Base-by-base conservation (phyloP, 2,113 vertebrate genomes). In the Amphilophus citrinellus region DNA sequence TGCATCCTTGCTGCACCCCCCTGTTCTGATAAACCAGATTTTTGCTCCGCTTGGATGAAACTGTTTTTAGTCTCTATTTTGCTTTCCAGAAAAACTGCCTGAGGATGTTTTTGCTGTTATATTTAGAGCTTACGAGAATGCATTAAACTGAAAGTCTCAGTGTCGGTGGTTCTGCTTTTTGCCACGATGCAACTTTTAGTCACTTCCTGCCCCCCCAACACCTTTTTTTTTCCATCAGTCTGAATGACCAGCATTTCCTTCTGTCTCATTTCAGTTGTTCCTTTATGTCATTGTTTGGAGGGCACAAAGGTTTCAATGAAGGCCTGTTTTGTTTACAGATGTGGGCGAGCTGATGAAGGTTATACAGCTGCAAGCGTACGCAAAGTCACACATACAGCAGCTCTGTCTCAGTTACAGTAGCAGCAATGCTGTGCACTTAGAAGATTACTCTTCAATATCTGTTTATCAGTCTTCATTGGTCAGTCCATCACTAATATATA, bases 271-370 rank as follows among this genome's bases (percentile, higher is more conserved):
- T 62, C 44, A n/a, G 0, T 24, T 14, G 11, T 63, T 50, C 27
- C 60, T 76, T 37, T 32, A 20, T 61, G 27, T 6, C 24, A 58
- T 14, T 13, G 10, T 0, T 27, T 35, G 18, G 18, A 30, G 2
- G 6, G 3, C 1, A 0, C 1, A 0, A 27, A 32, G 13, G 47
- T 73, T 73, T 53, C 18, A 8, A 4, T 24, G 57, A 24, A 59
- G 11, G 47, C 47, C 15, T 9, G 47, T 50, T 73, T 73, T 53
- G 17, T 73, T 50, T 53, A 20, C 66, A 32, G 20, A 47, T 5
- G 44, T 47, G 13, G 44, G 5, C 44, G 4, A 44, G 42, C 42
- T 42, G 39, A 42, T 42, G 42, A 44, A 44, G 11, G 42, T 44
- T 5, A 13, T 13, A 44, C 42, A 44, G 14, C 47, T 15, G 47